Base-by-base conservation (phyloP, 2,113 vertebrate species). In the Oncorhynchus clarkii region DNA sequence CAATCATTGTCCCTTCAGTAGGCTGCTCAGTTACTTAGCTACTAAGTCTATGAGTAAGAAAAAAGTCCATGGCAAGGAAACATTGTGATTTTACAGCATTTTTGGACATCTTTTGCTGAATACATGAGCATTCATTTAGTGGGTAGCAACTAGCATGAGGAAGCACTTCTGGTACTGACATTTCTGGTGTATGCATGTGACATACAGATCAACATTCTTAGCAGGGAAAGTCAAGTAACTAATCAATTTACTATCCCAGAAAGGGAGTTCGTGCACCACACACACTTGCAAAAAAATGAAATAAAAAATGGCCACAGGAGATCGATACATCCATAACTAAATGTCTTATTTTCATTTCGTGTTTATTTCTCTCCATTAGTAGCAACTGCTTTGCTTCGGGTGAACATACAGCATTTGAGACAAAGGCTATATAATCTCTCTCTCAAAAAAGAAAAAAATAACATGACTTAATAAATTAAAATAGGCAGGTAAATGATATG, bases 351-450 rank as follows among this genome's bases (percentile, higher is more conserved):
- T 22, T 24, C 11, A 66, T 29, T 54, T 66, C 0, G 11, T 9
- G 22, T 24, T 12, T 29, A 27, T 67, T 16, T 67, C 12, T 31
- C 26, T 67, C 26, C 24, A 22, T 67, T 26, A 29, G 26, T 67
- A 67, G 26, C 24, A 13, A 67, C 65, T 16, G 26, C 65, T 31
- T 67, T 67, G 65, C 65, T 31, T 24, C n/a, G 3, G n/a, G n/a
- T 62, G n/a, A 22, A 62, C 59, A 71, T n/a, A 16, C 31, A 65
- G 11, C 18, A 49, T 68, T 34, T 75, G 27, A 54, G 64, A 72
- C 54, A 5, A 76, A 78, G 64, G 64, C 76, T 45, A 9, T 59
- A 54, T 65, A 16, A 29, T 67, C 22, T 76, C 67, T 45, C 64
- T 24, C 12, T 27, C 27, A 27, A 27, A 31, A n/a, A 59, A 12